phyloP scores from a whole-genome alignment of 2,797 vertebrate species.

The Syndactyla subalaris region DNA sequence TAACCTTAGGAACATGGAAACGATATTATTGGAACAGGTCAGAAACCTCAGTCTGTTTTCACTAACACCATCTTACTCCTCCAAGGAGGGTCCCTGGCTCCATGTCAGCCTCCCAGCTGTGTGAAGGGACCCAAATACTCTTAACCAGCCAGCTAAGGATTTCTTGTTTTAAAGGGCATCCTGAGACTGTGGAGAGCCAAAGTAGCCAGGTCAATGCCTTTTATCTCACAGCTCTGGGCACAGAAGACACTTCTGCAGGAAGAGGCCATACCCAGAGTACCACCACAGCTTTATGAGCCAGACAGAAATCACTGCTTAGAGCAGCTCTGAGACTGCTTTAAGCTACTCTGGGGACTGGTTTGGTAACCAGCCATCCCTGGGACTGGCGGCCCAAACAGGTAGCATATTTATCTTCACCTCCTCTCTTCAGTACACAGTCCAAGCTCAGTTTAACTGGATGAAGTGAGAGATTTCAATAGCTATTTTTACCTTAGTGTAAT shows the following conservation, averaged over 20 bases:
- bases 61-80: neutral
- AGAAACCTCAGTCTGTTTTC: neutral
- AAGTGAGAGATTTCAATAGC: neutral
- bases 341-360: neutral
- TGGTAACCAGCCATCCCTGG: neutral
- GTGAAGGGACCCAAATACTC: neutral
- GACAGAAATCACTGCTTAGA: neutral
- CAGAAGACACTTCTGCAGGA: neutral
- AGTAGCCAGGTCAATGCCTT: neutral
- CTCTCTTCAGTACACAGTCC: neutral
- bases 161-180: neutral
- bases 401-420: neutral
- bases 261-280: neutral
- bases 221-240: neutral
- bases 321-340: neutral
- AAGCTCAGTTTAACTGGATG: neutral
- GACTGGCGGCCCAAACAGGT: neutral
- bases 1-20: neutral
- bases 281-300: rapidly evolving
- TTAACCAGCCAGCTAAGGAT: neutral
- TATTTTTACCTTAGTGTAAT: neutral
- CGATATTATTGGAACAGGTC: rapidly evolving
- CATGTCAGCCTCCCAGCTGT: rapidly evolving
- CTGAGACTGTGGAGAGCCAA: neutral
- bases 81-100: neutral